A percentile compares a stretch with the other conserved stretches of the same genome.
Evolutionary conservation across 2,113 vertebrate species (phyloP).

Genomic region (Axis porcinus): DNA sequence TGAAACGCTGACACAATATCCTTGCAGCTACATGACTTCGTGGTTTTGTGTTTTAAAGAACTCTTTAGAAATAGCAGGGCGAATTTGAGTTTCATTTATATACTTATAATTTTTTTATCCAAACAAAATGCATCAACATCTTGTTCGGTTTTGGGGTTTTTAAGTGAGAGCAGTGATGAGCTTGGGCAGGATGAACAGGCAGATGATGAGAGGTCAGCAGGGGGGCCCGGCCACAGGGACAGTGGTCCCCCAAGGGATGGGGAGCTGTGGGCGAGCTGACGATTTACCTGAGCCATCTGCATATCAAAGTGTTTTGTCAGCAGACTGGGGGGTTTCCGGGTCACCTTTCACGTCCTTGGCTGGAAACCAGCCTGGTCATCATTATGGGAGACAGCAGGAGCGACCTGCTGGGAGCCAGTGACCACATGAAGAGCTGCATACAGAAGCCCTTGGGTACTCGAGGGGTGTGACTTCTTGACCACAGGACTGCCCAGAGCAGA

Average conservation of each 20-base stretch:
- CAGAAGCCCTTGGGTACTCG: background rate
- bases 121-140: background rate
- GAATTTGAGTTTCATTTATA: background rate
- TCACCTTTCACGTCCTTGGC: background rate
- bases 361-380: background rate
- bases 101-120: background rate
- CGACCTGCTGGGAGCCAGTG: background rate
- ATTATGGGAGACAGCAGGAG: background rate
- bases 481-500: accelerated
- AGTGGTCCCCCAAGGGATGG: accelerated
- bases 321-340: background rate
- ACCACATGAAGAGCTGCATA: background rate
- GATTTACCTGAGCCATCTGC: background rate
- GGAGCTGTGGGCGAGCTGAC: background rate
- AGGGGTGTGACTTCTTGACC: accelerated
- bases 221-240: background rate
- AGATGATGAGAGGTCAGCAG: accelerated
- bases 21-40: background rate
- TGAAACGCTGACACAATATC: background rate
- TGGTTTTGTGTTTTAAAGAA: background rate
- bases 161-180: background rate
- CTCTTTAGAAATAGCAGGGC: background rate
- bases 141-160: background rate
- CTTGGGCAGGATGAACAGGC: background rate
- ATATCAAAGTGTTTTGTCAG: background rate